A percentile compares a stretch with the other conserved stretches of the same genome.
Conservation (phyloP, 2,888 invertebrate genomes). For the Nymphalis urticae region DNA sequence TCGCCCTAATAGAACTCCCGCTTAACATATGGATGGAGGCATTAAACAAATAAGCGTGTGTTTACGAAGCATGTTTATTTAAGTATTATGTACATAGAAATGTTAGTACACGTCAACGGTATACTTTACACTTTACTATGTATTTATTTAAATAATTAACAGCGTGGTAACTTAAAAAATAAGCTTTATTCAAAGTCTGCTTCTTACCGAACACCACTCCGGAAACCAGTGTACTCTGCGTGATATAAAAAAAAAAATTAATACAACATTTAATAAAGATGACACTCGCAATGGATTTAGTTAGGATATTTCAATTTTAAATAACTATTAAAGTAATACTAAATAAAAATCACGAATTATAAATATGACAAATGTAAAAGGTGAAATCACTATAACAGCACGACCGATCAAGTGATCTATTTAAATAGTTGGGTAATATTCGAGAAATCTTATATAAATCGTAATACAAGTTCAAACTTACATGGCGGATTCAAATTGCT, state of each 20-base stretch:
- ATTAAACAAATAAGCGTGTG: slow-evolving; percentile 62
- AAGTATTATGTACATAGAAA: slow-evolving; percentile 56
- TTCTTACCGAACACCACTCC: slow-evolving; percentile 47
- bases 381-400: not conserved
- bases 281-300: too few species aligned
- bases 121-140: slow-evolving; percentile 51
- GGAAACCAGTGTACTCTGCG: slow-evolving; percentile 19
- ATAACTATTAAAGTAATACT: too few species aligned
- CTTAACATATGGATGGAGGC: slow-evolving; percentile 52
- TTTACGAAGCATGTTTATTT: slow-evolving; percentile 66
- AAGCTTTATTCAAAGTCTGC: slow-evolving; percentile 44
- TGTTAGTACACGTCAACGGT: slow-evolving; percentile 52
- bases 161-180: slow-evolving; percentile 43
- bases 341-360: not conserved
- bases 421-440: not conserved
- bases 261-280: not conserved
- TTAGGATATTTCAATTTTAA: too few species aligned
- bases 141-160: slow-evolving; percentile 51
- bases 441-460: not conserved
- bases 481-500: slow-evolving; percentile 44
- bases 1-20: slow-evolving; percentile 26
- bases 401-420: not conserved
- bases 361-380: not conserved
- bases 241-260: slow-evolving; percentile 38
- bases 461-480: slow-evolving; percentile 40